Base-by-base conservation (phyloP, 2,888 invertebrate species). In the Himalopsyche anomala region DNA sequence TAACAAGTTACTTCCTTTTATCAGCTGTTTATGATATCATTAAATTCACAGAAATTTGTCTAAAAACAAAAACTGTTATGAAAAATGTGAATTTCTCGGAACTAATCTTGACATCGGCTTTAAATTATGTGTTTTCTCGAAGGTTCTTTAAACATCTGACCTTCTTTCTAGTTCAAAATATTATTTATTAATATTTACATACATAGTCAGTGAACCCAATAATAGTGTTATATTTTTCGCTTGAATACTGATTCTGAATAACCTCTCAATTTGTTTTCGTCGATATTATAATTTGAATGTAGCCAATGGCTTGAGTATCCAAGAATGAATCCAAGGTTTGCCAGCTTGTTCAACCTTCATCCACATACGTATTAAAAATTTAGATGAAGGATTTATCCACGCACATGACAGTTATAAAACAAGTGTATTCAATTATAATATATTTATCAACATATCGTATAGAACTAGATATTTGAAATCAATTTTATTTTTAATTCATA, bases 371-470 rank as follows among this genome's bases (percentile, higher is more conserved):
- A 62, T 28, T 19, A 19, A 62, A 74, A 36, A 74, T 74, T 36
- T 38, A 74, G 38, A 74, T 15, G 74, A 74, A 74, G 15, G 74
- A 36, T 36, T 28, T 74, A 28, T 74, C 5, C 36, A 74, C 74
- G 38, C 74, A 74, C 15, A 74, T 74, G 74, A 74, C 74, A 74
- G 74, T 36, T 74, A 74, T 74, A 74, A 74, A 36, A 38, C 74
- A 74, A 74, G 74, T 38, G 38, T 38, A 74, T 38, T 74, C 36
- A 74, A 74, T 12, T 5, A 15, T 3, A 51, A 15, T 51, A 74
- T 69, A n/a, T 69, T 69, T 69, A 36, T 69, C 36, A 28, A 11
- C 11, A n/a, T 9, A 45, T 51, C 51, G 12, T 15, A 2, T 45
- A 45, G 9, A 45, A 45, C 12, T 51, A 15, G 51, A 2, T 51